These are phyloP conservation scores for Telmatochromis brichardi DNA, from an alignment of 2,113 vertebrate species.

Conservation along the genomic window DNA sequence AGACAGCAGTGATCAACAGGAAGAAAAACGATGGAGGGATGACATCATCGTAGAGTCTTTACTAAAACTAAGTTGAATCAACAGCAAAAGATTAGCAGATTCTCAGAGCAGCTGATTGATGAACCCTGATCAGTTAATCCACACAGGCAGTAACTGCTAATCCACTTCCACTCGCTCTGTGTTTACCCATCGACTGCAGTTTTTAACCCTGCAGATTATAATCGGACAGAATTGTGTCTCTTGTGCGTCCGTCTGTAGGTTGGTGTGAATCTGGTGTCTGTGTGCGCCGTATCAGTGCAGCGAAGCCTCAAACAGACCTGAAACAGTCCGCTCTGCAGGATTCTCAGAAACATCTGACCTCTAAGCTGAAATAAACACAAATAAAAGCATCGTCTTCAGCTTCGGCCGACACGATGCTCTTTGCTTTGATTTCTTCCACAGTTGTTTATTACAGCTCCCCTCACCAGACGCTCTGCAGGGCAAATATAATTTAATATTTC, in stretches of 20 bases:
- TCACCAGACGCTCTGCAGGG: neutral
- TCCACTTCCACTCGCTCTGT: neutral
- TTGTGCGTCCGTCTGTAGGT: neutral
- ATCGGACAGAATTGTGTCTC: neutral
- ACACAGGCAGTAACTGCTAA: neutral
- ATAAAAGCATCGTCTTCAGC: neutral
- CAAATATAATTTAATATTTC: neutral
- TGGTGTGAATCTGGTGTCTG: rapidly evolving
- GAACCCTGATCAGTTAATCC: constrained; percentile 13
- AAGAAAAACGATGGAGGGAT: neutral
- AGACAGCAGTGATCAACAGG: neutral
- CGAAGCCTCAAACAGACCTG: neutral
- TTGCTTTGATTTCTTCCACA: neutral
- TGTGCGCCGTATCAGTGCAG: rapidly evolving
- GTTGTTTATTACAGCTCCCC: neutral
- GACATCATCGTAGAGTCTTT: neutral
- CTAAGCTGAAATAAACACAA: neutral
- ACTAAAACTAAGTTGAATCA: neutral
- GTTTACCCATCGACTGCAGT: neutral
- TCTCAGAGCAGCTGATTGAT: neutral
- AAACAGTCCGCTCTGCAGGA: neutral
- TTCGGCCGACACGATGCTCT: neutral
- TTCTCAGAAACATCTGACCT: neutral
- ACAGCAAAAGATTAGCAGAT: neutral
- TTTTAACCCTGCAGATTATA: neutral